Conservation (phyloP, 1,140 invertebrate species). For the Steinernema feltiae region DNA sequence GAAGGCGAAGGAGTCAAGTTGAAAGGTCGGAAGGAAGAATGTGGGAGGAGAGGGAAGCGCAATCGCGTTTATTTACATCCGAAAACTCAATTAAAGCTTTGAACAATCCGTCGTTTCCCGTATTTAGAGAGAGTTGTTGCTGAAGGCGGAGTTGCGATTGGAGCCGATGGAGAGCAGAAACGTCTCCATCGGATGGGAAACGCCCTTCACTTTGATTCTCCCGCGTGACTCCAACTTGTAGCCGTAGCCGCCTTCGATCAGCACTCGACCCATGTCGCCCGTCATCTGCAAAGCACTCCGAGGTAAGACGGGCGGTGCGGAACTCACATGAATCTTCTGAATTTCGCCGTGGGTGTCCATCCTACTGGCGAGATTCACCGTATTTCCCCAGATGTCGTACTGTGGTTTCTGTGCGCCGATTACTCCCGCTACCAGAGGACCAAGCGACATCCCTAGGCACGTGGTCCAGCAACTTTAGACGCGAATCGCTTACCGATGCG, state of each 20-base stretch:
- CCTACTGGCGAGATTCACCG: conserved; percentile 88
- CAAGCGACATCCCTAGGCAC: conserved; percentile 76
- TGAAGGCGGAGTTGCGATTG: conserved; percentile 43
- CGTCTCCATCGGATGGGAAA: conserved; percentile 46
- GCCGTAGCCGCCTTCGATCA: conserved; percentile 40
- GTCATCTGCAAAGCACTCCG: conserved; percentile 38
- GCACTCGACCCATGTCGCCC: conserved; percentile 38
- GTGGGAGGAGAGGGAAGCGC: neutral
- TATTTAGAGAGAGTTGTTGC: conserved; percentile 14
- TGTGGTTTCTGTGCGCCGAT: conserved; percentile 93
- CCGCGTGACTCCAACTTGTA: conserved; percentile 45
- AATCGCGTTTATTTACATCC: neutral
- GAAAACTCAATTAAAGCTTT: neutral
- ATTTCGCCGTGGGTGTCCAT: conserved; percentile 92
- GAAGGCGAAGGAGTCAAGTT: neutral
- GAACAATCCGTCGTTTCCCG: neutral
- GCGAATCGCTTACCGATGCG: conserved; percentile 66
- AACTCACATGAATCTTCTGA: conserved; percentile 67
- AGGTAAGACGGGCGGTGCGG: neutral
- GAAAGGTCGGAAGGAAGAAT: neutral
- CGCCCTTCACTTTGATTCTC: conserved; percentile 47
- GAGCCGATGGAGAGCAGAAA: conserved; percentile 43
- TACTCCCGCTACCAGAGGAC: conserved; percentile 88
- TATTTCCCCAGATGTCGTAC: conserved; percentile 97
- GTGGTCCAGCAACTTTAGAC: neutral